Conservation (phyloP, 2,888 invertebrate genomes). For the Drosophila fulvimacula region DNA sequence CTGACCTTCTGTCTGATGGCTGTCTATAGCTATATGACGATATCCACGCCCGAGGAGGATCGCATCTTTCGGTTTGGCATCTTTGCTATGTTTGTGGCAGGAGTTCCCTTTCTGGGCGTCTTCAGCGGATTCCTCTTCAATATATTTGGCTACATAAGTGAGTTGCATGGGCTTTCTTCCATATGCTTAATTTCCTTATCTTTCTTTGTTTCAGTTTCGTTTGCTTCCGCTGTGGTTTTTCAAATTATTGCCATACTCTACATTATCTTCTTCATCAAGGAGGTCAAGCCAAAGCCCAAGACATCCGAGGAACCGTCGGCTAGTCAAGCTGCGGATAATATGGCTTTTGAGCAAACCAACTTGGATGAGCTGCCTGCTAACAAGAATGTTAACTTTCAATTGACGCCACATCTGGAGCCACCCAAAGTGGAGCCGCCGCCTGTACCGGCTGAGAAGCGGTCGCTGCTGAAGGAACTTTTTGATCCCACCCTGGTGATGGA, state of each 20-base stretch:
- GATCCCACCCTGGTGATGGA: conserved; percentile 83
- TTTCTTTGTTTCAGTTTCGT: conserved; percentile 73
- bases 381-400: conserved; percentile 80
- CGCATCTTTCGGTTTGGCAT: conserved; percentile 84
- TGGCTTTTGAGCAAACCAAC: conserved; percentile 75
- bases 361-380: conserved; percentile 66
- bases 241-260: conserved; percentile 83
- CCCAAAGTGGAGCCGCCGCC: conserved; percentile 56
- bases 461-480: conserved; percentile 81
- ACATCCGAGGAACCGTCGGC: conserved; percentile 41
- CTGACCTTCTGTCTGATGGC: conserved; percentile 84
- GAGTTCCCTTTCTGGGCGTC: conserved; percentile 82
- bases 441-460: conserved; percentile 46
- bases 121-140: conserved; percentile 81
- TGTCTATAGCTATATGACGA: conserved; percentile 84
- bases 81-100: conserved; percentile 83
- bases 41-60: conserved; percentile 83
- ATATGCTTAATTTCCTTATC: neutral
- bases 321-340: conserved; percentile 68
- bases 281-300: conserved; percentile 62
- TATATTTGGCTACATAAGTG: conserved; percentile 82
- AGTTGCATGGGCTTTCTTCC: conserved; percentile 21
- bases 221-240: conserved; percentile 80
- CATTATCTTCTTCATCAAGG: conserved; percentile 82
- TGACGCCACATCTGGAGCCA: conserved; percentile 58